phyloP scores from a whole-genome alignment of 2,888 invertebrate genomes.

The Isoperla grammatica region DNA sequence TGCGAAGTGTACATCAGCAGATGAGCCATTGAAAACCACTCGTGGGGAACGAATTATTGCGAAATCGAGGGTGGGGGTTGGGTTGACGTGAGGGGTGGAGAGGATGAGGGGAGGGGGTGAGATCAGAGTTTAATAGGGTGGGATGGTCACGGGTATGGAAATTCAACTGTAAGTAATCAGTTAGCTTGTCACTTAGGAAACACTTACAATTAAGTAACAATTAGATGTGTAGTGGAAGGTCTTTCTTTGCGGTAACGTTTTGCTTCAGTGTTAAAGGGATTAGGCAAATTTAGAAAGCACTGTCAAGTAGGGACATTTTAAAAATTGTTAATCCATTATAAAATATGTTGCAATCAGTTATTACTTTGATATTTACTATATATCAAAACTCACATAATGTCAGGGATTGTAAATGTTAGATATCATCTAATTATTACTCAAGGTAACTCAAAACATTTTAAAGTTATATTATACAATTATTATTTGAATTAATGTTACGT shows the following conservation, averaged over 20 bases:
- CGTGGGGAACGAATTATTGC: constrained; percentile 5
- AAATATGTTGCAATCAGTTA: not conserved
- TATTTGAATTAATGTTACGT: not conserved
- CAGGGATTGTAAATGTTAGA: no score
- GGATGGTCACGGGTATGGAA: constrained; percentile 2
- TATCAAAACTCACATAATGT: no score
- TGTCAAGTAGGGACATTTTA: not conserved
- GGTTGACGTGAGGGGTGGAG: constrained; percentile 3
- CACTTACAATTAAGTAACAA: constrained; percentile 11
- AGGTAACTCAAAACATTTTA: not conserved
- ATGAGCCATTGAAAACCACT: not conserved
- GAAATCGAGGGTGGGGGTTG: not conserved
- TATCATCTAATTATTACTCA: not conserved
- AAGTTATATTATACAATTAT: not conserved
- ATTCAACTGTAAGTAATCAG: constrained; percentile 10
- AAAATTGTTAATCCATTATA: not conserved
- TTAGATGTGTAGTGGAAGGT: not conserved
- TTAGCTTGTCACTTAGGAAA: constrained; percentile 16
- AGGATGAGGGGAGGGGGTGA: constrained; percentile 6
- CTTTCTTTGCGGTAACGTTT: no score
- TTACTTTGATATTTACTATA: no score
- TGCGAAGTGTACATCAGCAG: constrained; percentile 1
- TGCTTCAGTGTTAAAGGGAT: no score
- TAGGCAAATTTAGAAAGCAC: no score
- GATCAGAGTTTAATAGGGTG: constrained; percentile 18